phyloP scores from a whole-genome alignment of 2,113 vertebrate genomes.

The Excalfactoria chinensis region DNA sequence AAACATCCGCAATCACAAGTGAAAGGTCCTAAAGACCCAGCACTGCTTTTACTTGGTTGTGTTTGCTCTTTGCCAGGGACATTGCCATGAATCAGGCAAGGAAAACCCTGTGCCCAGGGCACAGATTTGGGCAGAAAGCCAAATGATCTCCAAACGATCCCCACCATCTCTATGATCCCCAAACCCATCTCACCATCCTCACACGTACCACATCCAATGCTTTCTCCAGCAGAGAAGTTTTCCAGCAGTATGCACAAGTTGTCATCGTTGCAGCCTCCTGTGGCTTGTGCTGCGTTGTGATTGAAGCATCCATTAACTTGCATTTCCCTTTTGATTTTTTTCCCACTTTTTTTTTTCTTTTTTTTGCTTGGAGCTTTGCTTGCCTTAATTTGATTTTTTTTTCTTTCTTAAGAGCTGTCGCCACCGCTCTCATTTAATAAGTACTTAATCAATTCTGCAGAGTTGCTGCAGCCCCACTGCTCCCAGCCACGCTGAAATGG shows the following conservation, averaged over 20 bases:
- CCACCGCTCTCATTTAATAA: slow-evolving; percentile 68
- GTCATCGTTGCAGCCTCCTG: neutral
- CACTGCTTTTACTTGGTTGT: accelerated
- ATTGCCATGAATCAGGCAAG: accelerated
- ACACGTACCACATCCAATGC: accelerated
- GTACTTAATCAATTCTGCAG: slow-evolving; percentile 53
- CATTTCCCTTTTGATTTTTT: slow-evolving; percentile 13
- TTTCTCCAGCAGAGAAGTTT: neutral
- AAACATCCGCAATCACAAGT: neutral
- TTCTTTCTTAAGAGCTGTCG: slow-evolving; percentile 18
- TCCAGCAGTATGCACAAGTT: neutral
- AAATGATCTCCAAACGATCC: neutral
- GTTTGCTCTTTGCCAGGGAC: neutral
- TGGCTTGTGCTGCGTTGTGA: neutral
- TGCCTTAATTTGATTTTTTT: slow-evolving; percentile 56
- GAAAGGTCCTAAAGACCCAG: neutral
- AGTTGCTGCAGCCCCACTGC: slow-evolving; percentile 10
- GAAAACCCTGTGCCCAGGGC: accelerated
- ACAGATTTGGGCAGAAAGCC: neutral
- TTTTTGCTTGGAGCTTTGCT: slow-evolving; percentile 34
- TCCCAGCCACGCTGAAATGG: slow-evolving; percentile 40
- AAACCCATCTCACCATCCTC: neutral
- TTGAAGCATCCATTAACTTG: neutral
- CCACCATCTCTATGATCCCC: accelerated
- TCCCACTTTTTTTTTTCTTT: neutral